Percentiles rank a stretch among this genome's conserved stretches.
phyloP scores from a whole-genome alignment of 2,797 vertebrate genomes.

The Holocentrus rufus region DNA sequence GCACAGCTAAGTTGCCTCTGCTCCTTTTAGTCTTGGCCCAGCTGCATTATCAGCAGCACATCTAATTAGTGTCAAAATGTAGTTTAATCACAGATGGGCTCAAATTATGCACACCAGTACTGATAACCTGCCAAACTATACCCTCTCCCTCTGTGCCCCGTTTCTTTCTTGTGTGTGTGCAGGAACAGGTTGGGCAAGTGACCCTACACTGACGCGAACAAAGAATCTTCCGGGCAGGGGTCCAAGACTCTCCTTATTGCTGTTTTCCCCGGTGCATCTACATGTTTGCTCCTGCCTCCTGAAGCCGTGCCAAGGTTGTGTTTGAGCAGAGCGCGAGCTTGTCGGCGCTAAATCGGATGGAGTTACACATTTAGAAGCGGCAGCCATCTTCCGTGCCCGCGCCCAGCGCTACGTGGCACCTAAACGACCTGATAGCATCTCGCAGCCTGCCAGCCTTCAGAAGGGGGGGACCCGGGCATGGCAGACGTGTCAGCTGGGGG shows the following conservation, averaged over 20 bases:
- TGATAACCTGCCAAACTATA: conserved; percentile 32
- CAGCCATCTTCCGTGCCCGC: conserved; percentile 24
- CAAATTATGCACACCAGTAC: conserved; percentile 51
- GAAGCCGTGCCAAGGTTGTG: conserved; percentile 43
- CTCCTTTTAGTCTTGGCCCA: conserved; percentile 40
- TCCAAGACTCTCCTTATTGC: conserved; percentile 43
- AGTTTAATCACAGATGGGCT: conserved; percentile 68
- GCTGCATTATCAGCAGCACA: conserved; percentile 59
- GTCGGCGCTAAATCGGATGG: conserved; percentile 33
- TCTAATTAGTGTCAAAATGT: conserved; percentile 74
- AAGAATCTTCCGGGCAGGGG: conserved; percentile 53
- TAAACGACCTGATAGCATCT: conserved; percentile 39
- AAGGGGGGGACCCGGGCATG: conserved; percentile 29
- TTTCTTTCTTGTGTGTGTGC: conserved; percentile 1
- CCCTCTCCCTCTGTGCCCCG: conserved; percentile 3
- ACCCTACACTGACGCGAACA: conserved; percentile 57
- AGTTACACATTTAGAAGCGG: conserved; percentile 44
- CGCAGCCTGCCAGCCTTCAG: conserved; percentile 30
- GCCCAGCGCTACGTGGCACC: conserved; percentile 42
- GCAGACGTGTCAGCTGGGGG: conserved; percentile 34
- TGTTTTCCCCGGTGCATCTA: conserved; percentile 14
- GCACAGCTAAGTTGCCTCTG: conserved; percentile 34
- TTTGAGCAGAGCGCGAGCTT: conserved; percentile 24
- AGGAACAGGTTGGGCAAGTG: conserved; percentile 48
- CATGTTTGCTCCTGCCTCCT: conserved; percentile 54